These are phyloP conservation scores for Pteronura brasiliensis DNA, from an alignment of 2,113 vertebrate genomes.

Conservation along the genomic window DNA sequence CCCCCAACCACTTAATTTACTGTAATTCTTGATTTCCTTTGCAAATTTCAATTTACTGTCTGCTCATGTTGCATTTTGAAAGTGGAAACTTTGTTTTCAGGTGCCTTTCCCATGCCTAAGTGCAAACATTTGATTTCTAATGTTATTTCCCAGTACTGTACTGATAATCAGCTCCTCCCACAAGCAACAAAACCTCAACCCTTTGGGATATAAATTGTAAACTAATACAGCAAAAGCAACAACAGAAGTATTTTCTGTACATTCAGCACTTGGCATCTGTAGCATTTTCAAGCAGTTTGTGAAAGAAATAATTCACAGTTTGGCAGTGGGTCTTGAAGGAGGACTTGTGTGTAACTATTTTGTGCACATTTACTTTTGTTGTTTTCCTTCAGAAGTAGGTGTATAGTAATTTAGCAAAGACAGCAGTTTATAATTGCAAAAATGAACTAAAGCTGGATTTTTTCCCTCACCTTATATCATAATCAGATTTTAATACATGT, in stretches of 20 bases:
- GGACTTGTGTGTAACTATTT: not conserved
- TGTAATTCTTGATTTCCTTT: constrained; percentile 11
- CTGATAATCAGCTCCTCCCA: constrained; percentile 6
- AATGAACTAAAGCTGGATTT: not conserved
- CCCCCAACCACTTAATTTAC: not conserved
- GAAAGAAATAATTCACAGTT: constrained; percentile 5
- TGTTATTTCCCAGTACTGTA: constrained; percentile 40
- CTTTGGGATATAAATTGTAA: constrained; percentile 35
- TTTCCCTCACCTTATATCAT: not conserved
- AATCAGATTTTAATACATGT: not conserved
- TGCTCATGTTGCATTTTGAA: constrained; percentile 15
- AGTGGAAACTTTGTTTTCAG: not conserved
- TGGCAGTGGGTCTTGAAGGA: not conserved
- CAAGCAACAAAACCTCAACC: not conserved
- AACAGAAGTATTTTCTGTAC: constrained; percentile 51
- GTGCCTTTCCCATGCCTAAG: not conserved
- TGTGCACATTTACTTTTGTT: not conserved
- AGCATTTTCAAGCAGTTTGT: constrained; percentile 27
- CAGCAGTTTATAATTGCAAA: not conserved
- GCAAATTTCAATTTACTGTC: not conserved
- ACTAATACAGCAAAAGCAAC: constrained; percentile 45
- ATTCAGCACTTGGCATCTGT: constrained; percentile 14
- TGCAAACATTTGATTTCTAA: constrained; percentile 23
- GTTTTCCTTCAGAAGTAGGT: not conserved
- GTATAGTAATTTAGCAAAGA: not conserved